Evolutionary conservation across 2,113 vertebrate species (phyloP), one percentile per base, ranked within the genome.

Genomic region (Platichthys flesus): DNA sequence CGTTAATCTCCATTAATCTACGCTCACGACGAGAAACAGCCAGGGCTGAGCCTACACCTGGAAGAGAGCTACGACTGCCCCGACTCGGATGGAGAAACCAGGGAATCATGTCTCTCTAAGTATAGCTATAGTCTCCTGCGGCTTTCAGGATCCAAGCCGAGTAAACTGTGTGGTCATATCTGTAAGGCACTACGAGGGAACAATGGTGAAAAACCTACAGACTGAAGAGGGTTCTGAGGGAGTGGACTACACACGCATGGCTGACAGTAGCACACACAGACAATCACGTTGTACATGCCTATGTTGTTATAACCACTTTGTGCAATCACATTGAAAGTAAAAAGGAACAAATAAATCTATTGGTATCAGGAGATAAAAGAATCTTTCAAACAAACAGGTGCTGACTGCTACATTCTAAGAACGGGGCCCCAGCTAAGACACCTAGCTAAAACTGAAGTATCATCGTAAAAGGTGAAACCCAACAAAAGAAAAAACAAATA

Each of bases 101-200:
- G 85, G 85, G 88, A 83, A 86, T 12, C 81, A 57, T 67, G 74
- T 84, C 89, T 88, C 81, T 87, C 72, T 74, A 82, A 57, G 81
- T 85, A 73, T 76, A 76, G 87, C 91, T 86, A 84, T 88, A 91
- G 95, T 93, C 94, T 94, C 91, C 86, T 85, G 87, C 88, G 88
- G 93, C 93, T 94, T 94, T 93, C 91, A 89, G 93, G 93, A 89
- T 94, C 93, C 93, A 94, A 94, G 95, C 88, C 94, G 90, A 95
- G 95, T 95, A 96, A 96, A 95, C 94, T 80, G 92, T 95, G 42
- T 95, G 90, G 92, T 95, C 94, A 93, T 91, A 94, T 96, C 84
- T 93, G 96, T 99, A 99, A 99, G 98, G 98, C 98, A 99, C 98
- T 99, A 98, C 95, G 89, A 97, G 96, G 96, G 95, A 96, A 95